These are phyloP conservation scores for Alfaro cultratus DNA, from an alignment of 2,797 vertebrate species.

Conservation along the genomic window DNA sequence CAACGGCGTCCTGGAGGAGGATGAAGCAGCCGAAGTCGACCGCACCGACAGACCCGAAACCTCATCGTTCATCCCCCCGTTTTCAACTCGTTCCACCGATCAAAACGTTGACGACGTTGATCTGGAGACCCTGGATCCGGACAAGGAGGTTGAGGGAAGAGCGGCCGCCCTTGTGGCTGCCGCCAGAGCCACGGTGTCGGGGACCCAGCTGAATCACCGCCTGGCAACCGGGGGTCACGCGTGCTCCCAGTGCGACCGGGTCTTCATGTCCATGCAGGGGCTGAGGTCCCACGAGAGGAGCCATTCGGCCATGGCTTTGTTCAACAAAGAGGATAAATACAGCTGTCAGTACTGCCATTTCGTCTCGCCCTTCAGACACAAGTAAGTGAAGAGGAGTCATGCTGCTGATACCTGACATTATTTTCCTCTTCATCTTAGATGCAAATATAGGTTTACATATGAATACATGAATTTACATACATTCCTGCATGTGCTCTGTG, in stretches of 20 bases:
- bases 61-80: slow-evolving; percentile 22
- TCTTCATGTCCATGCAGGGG: slow-evolving; percentile 99
- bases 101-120: slow-evolving; percentile 11
- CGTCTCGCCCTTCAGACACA: slow-evolving; percentile 98
- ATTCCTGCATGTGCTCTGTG: not conserved
- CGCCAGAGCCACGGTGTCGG: slow-evolving; percentile 68
- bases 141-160: slow-evolving; percentile 39
- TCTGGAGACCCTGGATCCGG: slow-evolving; percentile 45
- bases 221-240: slow-evolving; percentile 89
- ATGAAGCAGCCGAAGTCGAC: slow-evolving; percentile 58
- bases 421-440: not conserved
- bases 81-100: slow-evolving; percentile 22
- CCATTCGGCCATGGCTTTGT: slow-evolving; percentile 94
- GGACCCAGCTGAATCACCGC: slow-evolving; percentile 84
- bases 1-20: slow-evolving; percentile 71
- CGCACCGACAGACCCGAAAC: slow-evolving; percentile 28
- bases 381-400: slow-evolving; percentile 83
- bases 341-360: slow-evolving; percentile 99
- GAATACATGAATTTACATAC: not conserved
- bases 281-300: slow-evolving; percentile 98
- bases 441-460: not conserved
- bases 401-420: not conserved
- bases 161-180: slow-evolving; percentile 72
- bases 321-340: slow-evolving; percentile 95
- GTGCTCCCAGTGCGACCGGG: slow-evolving; percentile 93